Evolutionary conservation across 92 coral and sea anemone species (phyloP), one percentile per base, ranked within the genome.

Genomic region (Actinernus sp.): DNA sequence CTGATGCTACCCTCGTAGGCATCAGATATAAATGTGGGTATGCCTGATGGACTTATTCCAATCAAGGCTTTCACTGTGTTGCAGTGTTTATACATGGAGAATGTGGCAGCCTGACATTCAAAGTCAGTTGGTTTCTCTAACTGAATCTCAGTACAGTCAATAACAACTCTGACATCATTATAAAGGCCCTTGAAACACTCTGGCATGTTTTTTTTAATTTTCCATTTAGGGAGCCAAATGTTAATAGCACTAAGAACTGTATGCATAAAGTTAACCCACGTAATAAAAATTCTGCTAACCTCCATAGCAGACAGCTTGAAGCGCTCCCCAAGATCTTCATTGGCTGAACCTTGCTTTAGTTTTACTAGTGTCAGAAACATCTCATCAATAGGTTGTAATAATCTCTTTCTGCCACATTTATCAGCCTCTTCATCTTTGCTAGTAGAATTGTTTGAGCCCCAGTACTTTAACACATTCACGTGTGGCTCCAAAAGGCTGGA

Each of bases 71-170:
- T 78, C 22, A 76, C 79, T 27, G 79, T 86, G 63, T 79, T 80
- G 46, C 63, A 73, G 34, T 57, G 61, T 61, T 88, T 82, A 28
- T 72, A 82, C 23, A 19, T 74, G 0, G 81, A 74, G 49, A 67
- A 86, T 1, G 84, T 81, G 0, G 60, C 90, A 60, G 75, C 63
- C 52, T 83, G 95, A 38, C 60, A 56, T 53, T 76, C 80, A 19
- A 88, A 78, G 18, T 84, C 86, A 43, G 57, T 71, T 7, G 90
- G 95, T 16, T 25, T 74, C 45, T 88, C 80, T 23, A 77, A 60
- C 12, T 76, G 63, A 11, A 88, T 47, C 45, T 88, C 86, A 22
- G 86, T 65, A 67, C 94, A 83, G 58, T 83, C 83, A 10, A 88
- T 64, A 11, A 82, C 39, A 0, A 82, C 83, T 25, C 83, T 59